Evolutionary conservation across 2,113 vertebrate species (phyloP), one percentile per base, ranked within the genome.

Genomic region (Lucifuga dentata): DNA sequence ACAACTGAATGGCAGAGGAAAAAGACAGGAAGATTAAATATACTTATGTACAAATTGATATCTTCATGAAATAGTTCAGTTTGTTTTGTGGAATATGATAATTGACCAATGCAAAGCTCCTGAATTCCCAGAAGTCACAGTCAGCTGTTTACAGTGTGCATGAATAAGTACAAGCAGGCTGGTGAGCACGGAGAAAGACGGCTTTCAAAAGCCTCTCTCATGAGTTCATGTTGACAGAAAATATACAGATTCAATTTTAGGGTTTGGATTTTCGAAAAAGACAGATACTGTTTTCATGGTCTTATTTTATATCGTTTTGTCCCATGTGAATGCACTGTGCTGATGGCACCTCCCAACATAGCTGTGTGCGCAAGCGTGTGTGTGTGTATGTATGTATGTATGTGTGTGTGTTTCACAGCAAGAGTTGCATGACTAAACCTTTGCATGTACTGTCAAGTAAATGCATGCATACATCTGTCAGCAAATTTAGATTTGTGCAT

Each of bases 351-450:
- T 35, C 60, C 50, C 64, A 51, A 71, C 43, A 40, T 29, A 41
- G 62, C 71, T 29, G 43, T 32, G 26, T 69, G 80, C 44, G 33
- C 44, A n/a, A n/a, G n/a, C n/a, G n/a, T n/a, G n/a, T n/a, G n/a
- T n/a, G n/a, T n/a, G n/a, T n/a, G 17, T 65, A 3, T 35, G 26
- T 51, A 17, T 32, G 49, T 32, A 9, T 29, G 49, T 51, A 13
- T 39, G 61, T 46, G 46, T 48, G n/a, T 61, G n/a, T 66, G 72
- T 63, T 43, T 68, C 33, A 44, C 29, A 66, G 43, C 5, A 17
- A n/a, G 58, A 65, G 75, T 73, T 80, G 63, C 76, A 84, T 85
- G 80, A 87, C 78, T 68, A 79, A 75, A 69, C 29, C 63, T 75
- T 68, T 58, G 59, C 75, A 66, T 74, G 64, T 45, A 55, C 57